Evolutionary conservation across 1,140 invertebrate genomes (phyloP), one percentile per base, ranked within the genome.

Genomic region (Dreissena rostriformis): DNA sequence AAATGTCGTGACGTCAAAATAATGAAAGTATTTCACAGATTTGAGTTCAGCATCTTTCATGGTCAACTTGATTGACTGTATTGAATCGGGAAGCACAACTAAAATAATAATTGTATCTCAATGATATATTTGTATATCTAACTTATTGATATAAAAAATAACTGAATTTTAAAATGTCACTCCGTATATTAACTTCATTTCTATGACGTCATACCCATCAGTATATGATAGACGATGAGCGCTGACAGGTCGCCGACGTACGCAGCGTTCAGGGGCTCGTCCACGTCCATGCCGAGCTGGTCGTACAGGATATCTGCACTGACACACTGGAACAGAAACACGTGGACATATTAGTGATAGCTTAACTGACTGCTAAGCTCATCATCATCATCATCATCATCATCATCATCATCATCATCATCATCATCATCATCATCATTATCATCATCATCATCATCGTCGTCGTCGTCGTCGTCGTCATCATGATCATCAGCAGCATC

Each of bases 261-360:
- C 14, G 57, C 55, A 17, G 17, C 51, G 17, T 72, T 49, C 10
- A 82, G 12, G 15, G 57, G 39, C 4, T 11, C 29, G 0, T 82
- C 79, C 10, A 82, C 22, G 72, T 82, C 79, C 22, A 49, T 14
- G 7, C 79, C 79, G 12, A 82, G 28, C 61, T 82, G 70, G 29
- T 82, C 79, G 57, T 65, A 82, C 49, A 82, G 52, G n/a, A 67
- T 82, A 61, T 74, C 79, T 0, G 79, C 79, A 22, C 68, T 53
- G 10, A 82, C 7, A 74, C 79, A 82, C 79, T 82, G 70, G 51
- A 82, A 82, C 55, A 1, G 19, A 17, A 72, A 39, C 29, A 14
- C 29, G 11, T 10, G 8, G 29, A 24, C 12, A 17, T 24, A 67
- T 67, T 11, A 15, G 24, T 26, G 12, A 26, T 26, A 67, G 24